Evolutionary conservation across 2,797 vertebrate species (phyloP), one percentile per base, ranked within the genome.

Genomic region (Neosilurus mollespiculum): DNA sequence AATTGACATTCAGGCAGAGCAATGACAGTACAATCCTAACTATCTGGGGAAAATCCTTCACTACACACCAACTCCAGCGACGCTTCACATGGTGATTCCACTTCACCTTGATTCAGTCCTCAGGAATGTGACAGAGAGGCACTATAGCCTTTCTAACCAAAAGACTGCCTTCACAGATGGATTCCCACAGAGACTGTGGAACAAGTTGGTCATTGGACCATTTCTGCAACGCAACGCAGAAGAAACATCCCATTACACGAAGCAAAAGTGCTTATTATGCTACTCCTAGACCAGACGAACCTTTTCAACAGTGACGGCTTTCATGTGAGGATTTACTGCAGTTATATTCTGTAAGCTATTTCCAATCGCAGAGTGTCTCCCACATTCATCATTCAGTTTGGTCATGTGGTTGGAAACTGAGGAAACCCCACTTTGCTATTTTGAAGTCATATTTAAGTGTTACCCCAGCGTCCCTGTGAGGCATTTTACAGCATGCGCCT

Each of bases 231-330:
- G 43, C 86, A 82, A 81, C 87, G 90, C 84, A 85, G 90, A 86
- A 83, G 86, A 93, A 89, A 89, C 89, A 64, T 93, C 91, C 93
- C 88, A 94, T 94, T 94, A 93, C 89, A 76, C 78, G 87, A 87
- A 91, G 88, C 88, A 90, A 90, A 88, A 92, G 80, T 81, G 90
- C 92, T 92, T 91, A 93, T 94, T 93, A 94, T 89, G 43, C 86
- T 81, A 83, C 87, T 88, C 86, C 86, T 89, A 61, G 90, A 90
- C 92, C 92, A 93, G 91, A 93, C 90, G 92, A 89, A n/a, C 24
- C 51, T 64, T 79, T 85, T 53, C 18, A 83, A 86, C 77, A 86
- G 37, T 69, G 59, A 80, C 75, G 11, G 10, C 62, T 80, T 76
- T 86, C 54, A 83, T 76, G 64, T 16, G 43, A 71, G 37, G 20